Evolutionary conservation across 2,113 vertebrate species (phyloP).

Genomic region (Pangasianodon gigas): DNA sequence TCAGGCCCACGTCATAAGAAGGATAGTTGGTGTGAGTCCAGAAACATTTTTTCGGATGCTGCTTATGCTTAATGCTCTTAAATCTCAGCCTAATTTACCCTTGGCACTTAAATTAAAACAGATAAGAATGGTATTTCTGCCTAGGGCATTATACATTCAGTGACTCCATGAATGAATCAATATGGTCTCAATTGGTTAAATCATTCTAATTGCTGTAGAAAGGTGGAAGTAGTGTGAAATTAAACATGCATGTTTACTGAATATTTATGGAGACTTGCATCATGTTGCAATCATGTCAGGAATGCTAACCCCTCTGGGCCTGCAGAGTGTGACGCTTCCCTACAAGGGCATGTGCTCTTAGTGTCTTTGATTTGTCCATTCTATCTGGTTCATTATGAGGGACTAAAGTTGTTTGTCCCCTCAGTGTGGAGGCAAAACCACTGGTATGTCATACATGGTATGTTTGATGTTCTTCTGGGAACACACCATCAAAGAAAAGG

Average conservation of each 20-base stretch:
- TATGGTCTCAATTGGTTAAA: constrained; percentile 48
- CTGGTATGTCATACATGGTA: constrained; percentile 69
- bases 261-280: constrained; percentile 61
- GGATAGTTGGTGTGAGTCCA: background rate
- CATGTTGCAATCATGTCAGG: constrained; percentile 57
- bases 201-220: constrained; percentile 38
- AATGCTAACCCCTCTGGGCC: constrained; percentile 59
- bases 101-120: background rate
- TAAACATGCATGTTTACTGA: constrained; percentile 53
- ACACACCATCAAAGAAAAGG: constrained; percentile 60
- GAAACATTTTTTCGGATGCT: background rate
- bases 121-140: constrained; percentile 6
- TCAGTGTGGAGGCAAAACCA: constrained; percentile 61
- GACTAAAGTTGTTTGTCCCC: constrained; percentile 63
- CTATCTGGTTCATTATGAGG: constrained; percentile 62
- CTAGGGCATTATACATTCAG: background rate
- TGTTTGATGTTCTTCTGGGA: constrained; percentile 70
- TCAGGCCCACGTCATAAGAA: background rate
- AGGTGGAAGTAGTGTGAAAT: background rate
- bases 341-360: constrained; percentile 69
- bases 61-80: background rate
- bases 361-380: constrained; percentile 45
- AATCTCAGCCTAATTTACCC: background rate
- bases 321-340: constrained; percentile 66
- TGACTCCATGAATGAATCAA: constrained; percentile 18